phyloP scores from a whole-genome alignment of 2,888 invertebrate genomes.

The Drosophila imparisetae region DNA sequence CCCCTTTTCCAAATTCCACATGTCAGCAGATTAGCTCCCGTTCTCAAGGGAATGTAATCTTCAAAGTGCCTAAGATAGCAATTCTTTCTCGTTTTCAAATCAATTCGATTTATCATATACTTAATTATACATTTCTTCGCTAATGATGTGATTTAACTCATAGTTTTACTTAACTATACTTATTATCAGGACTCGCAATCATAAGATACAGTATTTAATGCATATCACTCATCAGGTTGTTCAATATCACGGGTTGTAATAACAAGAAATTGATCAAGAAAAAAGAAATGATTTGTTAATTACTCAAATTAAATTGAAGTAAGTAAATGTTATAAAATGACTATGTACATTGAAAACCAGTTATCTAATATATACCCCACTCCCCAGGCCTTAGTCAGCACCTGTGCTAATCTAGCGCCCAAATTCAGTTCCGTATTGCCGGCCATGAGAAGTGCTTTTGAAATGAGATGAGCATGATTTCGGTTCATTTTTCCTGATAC shows the following conservation, averaged over 20 bases:
- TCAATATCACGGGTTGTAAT: neutral
- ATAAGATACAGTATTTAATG: neutral
- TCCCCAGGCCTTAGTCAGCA: slow-evolving; percentile 13
- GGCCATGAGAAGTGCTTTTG: slow-evolving; percentile 64
- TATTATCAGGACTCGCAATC: neutral
- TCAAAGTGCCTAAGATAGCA: neutral
- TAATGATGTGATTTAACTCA: neutral
- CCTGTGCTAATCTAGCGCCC: slow-evolving; percentile 2
- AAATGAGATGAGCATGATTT: slow-evolving; percentile 75
- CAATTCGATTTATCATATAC: neutral
- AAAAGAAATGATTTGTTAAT: no score
- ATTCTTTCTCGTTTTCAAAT: neutral
- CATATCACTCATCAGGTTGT: neutral
- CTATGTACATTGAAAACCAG: neutral
- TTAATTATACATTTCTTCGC: neutral
- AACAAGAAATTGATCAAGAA: neutral
- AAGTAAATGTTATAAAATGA: neutral
- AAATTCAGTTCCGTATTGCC: slow-evolving; percentile 15
- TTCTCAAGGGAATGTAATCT: no score
- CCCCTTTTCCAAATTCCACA: neutral
- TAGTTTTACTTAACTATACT: neutral
- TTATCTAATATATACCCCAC: neutral
- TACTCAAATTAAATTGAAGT: neutral
- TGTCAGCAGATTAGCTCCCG: neutral
- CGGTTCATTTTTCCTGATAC: slow-evolving; percentile 35